phyloP scores from a whole-genome alignment of 1,140 invertebrate genomes.

The Aphelenchoides fujianensis region DNA sequence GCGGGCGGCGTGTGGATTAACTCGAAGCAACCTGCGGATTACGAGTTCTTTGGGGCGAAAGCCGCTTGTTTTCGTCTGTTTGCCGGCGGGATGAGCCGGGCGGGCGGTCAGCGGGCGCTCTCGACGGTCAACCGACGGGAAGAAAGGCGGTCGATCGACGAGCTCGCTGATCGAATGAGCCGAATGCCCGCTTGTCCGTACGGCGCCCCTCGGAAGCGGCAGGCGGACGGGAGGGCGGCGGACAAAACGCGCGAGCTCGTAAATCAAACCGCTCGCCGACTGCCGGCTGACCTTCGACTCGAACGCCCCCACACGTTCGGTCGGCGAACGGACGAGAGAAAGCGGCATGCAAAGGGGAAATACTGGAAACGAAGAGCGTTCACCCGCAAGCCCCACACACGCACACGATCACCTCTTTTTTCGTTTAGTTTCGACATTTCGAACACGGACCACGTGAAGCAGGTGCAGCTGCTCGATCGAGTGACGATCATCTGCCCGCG shows the following conservation, averaged over 20 bases:
- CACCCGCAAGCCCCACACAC: not conserved
- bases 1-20: not conserved
- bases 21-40: not conserved
- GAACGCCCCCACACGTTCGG: not conserved
- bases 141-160: not conserved
- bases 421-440: slow-evolving; percentile 55
- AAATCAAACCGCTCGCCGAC: slow-evolving; percentile 22
- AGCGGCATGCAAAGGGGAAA: not conserved
- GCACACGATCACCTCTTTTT: slow-evolving; percentile 8
- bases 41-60: not conserved
- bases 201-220: not conserved
- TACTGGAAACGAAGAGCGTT: not conserved
- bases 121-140: not conserved
- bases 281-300: too few species aligned
- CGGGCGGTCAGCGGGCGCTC: not conserved
- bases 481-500: slow-evolving; percentile 53
- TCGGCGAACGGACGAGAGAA: not conserved
- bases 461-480: slow-evolving; percentile 46
- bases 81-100: not conserved
- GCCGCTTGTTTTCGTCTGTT: not conserved
- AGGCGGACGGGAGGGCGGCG: not conserved
- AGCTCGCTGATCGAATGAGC: not conserved
- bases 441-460: slow-evolving; percentile 55
- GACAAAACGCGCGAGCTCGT: not conserved
- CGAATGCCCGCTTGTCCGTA: not conserved